Base-by-base conservation (phyloP, 2,888 invertebrate species). In the Calameuta filiformis region DNA sequence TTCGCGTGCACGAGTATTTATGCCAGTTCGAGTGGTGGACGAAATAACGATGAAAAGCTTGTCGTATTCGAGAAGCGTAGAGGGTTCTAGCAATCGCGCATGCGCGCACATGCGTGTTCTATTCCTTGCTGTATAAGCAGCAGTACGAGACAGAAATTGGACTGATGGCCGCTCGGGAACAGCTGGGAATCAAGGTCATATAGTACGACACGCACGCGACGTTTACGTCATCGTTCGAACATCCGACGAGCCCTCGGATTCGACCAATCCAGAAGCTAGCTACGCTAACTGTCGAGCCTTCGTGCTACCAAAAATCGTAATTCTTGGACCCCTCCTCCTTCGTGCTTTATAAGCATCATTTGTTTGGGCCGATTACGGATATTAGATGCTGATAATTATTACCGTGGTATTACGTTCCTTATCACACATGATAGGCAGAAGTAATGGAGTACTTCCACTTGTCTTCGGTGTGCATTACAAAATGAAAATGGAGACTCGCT, bases 111-210 rank as follows among this genome's bases (percentile, higher is more conserved):
- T 56, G 56, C 56, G 56, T 56, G 9, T 23, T 56, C 23, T 23
- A 23, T 23, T 56, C 56, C 23, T 23, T 56, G 56, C 56, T 56
- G 56, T 23, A 56, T 23, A 23, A 40, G 33, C 33, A 33, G 56
- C 56, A 23, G 56, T 56, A 56, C 23, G 56, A 56, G 56, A 56
- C 23, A 56, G 9, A 56, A 56, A 23, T 56, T 56, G 56, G 56
- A 56, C 56, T 56, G 2, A 23, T 56, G 23, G 56, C 56, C 56
- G 56, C 56, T 56, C 23, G 79, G 78, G 78, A 89, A 88, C 88
- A 89, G 89, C 89, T 89, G 89, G 82, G 80, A 83, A 78, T 81
- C 88, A 89, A 89, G 89, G 89, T 88, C 87, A 86, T 83, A 84
- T 84, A 82, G 79, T 82, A 83, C 83, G 84, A 23, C 23, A 85